Evolutionary conservation across 2,113 vertebrate genomes (phyloP).

Genomic region (Onychostoma macrolepis): DNA sequence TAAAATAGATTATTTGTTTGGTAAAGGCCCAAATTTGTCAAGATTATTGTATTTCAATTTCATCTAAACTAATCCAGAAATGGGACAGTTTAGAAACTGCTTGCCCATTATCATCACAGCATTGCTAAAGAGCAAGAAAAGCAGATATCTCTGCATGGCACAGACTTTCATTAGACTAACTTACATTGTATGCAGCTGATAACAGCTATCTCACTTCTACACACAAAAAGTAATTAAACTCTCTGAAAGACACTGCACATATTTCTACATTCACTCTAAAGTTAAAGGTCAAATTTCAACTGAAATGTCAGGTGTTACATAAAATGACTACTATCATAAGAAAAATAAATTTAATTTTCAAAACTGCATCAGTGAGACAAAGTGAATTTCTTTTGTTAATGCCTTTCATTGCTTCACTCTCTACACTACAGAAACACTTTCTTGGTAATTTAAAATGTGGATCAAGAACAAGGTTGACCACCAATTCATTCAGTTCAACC

Average conservation of each 20-base stretch:
- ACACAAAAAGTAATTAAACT: neutral
- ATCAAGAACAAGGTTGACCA: neutral
- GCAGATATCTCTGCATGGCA: neutral
- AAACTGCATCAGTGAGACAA: neutral
- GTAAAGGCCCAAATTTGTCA: neutral
- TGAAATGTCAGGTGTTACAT: neutral
- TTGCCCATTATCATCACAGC: neutral
- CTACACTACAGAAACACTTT: neutral
- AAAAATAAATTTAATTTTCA: neutral
- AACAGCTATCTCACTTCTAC: neutral
- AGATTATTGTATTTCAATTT: neutral
- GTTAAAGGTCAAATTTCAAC: neutral
- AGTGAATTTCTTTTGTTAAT: neutral
- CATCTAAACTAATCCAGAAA: neutral
- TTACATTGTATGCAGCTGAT: neutral
- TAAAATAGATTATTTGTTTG: neutral
- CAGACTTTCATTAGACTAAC: neutral
- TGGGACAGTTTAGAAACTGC: neutral
- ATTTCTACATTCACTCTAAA: neutral
- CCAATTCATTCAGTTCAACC: neutral
- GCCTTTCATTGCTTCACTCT: neutral
- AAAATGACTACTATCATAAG: neutral
- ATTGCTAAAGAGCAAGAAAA: neutral
- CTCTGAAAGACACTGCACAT: neutral
- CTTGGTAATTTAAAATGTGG: neutral